Conservation (phyloP, 2,888 invertebrate genomes). For the Syrista parreyssii region DNA sequence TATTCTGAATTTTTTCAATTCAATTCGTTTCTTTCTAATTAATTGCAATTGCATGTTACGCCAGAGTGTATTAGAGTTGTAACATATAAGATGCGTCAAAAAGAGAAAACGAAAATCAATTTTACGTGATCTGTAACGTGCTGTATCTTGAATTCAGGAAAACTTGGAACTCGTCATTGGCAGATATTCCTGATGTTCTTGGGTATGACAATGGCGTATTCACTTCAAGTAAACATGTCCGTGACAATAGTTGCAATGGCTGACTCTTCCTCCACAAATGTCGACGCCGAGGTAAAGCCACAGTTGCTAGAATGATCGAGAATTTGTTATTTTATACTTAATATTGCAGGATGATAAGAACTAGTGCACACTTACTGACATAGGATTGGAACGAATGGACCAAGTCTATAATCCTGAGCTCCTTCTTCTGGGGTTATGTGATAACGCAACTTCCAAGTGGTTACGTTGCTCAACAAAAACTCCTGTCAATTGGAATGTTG, state of each 20-base stretch:
- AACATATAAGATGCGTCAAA: neutral
- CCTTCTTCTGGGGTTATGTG: slow-evolving; percentile 84
- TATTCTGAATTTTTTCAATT: no score
- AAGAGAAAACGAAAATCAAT: neutral
- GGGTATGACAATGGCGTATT: slow-evolving; percentile 68
- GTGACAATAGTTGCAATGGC: slow-evolving; percentile 70
- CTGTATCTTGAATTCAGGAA: slow-evolving; percentile 28
- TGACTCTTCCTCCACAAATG: slow-evolving; percentile 49
- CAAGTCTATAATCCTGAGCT: slow-evolving; percentile 72
- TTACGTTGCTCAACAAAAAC: slow-evolving; percentile 67
- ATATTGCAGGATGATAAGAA: no score
- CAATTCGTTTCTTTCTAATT: no score
- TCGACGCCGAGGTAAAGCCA: slow-evolving; percentile 47
- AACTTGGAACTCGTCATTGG: slow-evolving; percentile 69
- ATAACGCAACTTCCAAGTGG: slow-evolving; percentile 79
- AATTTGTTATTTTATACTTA: no score
- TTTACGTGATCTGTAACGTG: neutral
- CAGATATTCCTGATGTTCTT: slow-evolving; percentile 70
- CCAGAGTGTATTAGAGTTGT: neutral
- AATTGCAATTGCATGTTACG: no score
- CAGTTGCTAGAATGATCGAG: no score
- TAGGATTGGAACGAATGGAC: slow-evolving; percentile 71
- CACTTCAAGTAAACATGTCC: slow-evolving; percentile 69
- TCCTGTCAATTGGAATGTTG: slow-evolving; percentile 64
- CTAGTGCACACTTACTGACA: slow-evolving; percentile 61